phyloP scores from a whole-genome alignment of 2,888 invertebrate species.

The Chrysolina americana region DNA sequence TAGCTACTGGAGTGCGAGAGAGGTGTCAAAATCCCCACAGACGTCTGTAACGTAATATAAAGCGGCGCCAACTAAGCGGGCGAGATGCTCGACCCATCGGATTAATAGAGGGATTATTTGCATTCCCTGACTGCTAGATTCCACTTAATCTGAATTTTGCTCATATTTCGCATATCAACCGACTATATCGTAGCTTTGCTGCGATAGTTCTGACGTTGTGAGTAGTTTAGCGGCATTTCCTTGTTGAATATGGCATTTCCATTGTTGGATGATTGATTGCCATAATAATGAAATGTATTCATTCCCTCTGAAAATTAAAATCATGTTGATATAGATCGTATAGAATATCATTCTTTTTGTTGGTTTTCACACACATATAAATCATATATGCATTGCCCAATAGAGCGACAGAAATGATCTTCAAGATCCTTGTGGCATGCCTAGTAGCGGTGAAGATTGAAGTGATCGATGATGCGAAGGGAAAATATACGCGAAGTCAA shows the following conservation, averaged over 20 bases:
- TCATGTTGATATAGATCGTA: too few species aligned
- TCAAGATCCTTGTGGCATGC: too few species aligned
- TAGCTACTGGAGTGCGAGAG: constrained; percentile 15
- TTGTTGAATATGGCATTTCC: background rate
- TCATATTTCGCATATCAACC: constrained; percentile 36
- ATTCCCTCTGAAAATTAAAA: too few species aligned
- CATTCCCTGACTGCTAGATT: constrained; percentile 35
- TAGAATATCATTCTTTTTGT: too few species aligned
- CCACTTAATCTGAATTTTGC: constrained; percentile 38
- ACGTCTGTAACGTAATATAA: constrained; percentile 31
- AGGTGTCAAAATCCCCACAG: constrained; percentile 32
- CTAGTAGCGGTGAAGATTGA: too few species aligned
- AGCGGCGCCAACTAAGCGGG: constrained; percentile 26
- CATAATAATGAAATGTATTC: too few species aligned
- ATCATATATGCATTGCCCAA: too few species aligned
- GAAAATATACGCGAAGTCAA: too few species aligned
- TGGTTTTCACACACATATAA: too few species aligned
- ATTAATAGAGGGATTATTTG: constrained; percentile 38
- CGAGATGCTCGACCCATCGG: constrained; percentile 21
- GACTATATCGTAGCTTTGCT: background rate
- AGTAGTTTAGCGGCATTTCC: background rate
- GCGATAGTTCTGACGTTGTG: background rate
- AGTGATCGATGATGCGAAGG: too few species aligned
- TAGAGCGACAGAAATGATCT: too few species aligned
- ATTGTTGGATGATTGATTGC: background rate